Evolutionary conservation across 1,140 invertebrate genomes (phyloP).

Genomic region (Coboldia fuscipes): DNA sequence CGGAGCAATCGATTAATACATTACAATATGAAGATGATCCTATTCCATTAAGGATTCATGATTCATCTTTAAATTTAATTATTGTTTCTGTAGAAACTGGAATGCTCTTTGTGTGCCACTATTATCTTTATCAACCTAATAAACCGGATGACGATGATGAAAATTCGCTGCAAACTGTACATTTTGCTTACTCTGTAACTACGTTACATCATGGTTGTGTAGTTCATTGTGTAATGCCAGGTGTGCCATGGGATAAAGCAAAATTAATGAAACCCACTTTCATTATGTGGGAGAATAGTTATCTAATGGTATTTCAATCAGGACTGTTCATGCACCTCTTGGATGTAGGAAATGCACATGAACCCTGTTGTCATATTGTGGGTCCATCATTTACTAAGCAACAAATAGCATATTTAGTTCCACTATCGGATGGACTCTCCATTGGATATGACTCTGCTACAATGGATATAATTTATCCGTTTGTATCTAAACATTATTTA

Average conservation of each 20-base stretch:
- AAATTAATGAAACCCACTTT: slow-evolving; percentile 52
- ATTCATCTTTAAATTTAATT: slow-evolving; percentile 57
- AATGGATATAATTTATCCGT: slow-evolving; percentile 41
- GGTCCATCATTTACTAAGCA: slow-evolving; percentile 29
- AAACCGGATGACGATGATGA: slow-evolving; percentile 31
- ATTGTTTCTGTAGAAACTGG: slow-evolving; percentile 49
- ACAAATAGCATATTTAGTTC: slow-evolving; percentile 37
- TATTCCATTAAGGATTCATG: slow-evolving; percentile 52
- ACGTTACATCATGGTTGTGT: slow-evolving; percentile 61
- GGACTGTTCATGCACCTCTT: slow-evolving; percentile 57
- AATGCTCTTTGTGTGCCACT: slow-evolving; percentile 60
- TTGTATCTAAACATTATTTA: slow-evolving; percentile 35
- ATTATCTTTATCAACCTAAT: slow-evolving; percentile 58
- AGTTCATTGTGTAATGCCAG: slow-evolving; percentile 57
- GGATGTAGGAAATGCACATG: slow-evolving; percentile 56
- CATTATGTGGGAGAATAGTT: slow-evolving; percentile 44
- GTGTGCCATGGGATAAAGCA: slow-evolving; percentile 50
- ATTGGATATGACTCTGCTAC: slow-evolving; percentile 41
- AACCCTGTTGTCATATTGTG: slow-evolving; percentile 57
- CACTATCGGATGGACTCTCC: slow-evolving; percentile 29
- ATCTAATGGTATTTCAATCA: slow-evolving; percentile 54
- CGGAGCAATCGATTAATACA: slow-evolving; percentile 22
- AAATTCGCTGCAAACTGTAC: slow-evolving; percentile 30
- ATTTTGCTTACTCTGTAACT: slow-evolving; percentile 65
- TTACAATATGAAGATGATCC: slow-evolving; percentile 56